Evolutionary conservation across 2,888 invertebrate species (phyloP), one percentile per base, ranked within the genome.

Genomic region (Tricholauxania praeusta): DNA sequence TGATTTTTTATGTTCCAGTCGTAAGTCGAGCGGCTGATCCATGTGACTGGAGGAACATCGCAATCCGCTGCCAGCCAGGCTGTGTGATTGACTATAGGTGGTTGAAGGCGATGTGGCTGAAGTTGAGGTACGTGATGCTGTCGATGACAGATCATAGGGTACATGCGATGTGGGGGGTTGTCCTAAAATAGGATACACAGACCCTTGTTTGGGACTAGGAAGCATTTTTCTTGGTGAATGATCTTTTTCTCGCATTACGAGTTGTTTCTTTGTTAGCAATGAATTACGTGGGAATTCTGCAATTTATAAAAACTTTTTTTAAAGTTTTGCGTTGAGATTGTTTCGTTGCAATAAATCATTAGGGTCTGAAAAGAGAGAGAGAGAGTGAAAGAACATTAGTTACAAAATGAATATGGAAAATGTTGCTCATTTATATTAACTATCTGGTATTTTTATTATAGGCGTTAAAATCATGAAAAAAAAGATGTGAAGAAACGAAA

Each of bases 221-320:
- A 93, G 90, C 93, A 95, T 94, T 90, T 95, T 95, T 89, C 95
- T 91, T 87, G 95, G 96, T 87, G 94, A 94, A 88, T 95, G 93
- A 90, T 96, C 95, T 90, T 96, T 96, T 90, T 96, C 96, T 90
- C 96, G 92, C 93, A 93, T 93, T 87, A 90, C 93, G 90, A 80
- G 77, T 53, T n/a, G 70, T 53, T 69, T 69, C 62, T 32, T 51
- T 60, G n/a, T 22, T 51, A 17, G 57, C 57, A 60, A 78, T 75
- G 69, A 74, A 79, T 77, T 22, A 55, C 49, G 71, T 53, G 47
- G 52, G 32, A 22, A 14, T 52, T 53, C 32, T 62, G 53, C 70
- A 32, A 15, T 39, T 70, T 53, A 39, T 32, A 32, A 53, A 12
- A 17, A 17, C 47, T 60, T 69, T 39, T 17, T 60, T 51, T 19